A percentile compares a stretch with the other conserved stretches of the same genome.
These are phyloP conservation scores for Aulostomus chinensis DNA, from an alignment of 2,797 vertebrate species.

Conservation along the genomic window DNA sequence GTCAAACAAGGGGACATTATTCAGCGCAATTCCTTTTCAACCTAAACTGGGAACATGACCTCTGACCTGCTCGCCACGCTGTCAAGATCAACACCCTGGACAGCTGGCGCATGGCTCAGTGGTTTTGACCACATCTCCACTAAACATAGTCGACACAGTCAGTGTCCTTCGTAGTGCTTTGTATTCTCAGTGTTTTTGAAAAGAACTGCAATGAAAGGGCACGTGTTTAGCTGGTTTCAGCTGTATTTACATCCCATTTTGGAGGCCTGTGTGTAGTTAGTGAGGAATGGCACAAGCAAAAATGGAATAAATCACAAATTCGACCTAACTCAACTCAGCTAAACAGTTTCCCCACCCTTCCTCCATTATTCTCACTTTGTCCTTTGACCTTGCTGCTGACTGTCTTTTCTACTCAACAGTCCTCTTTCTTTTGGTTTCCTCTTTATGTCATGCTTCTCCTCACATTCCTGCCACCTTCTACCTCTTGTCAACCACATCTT, in stretches of 20 bases:
- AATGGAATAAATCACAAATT: conserved; percentile 56
- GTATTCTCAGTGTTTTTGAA: conserved; percentile 17
- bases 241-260: conserved; percentile 38
- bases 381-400: conserved; percentile 42
- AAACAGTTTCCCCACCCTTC: conserved; percentile 9
- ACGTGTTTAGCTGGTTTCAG: conserved; percentile 29
- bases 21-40: conserved; percentile 36
- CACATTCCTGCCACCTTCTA: not conserved
- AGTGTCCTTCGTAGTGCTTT: conserved; percentile 14
- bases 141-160: conserved; percentile 41
- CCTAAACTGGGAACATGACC: conserved; percentile 63
- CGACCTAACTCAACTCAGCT: not conserved
- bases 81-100: conserved; percentile 68
- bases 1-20: conserved; percentile 45
- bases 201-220: conserved; percentile 4
- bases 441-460: conserved; percentile 20
- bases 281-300: conserved; percentile 50
- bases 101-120: conserved; percentile 49
- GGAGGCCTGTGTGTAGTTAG: conserved; percentile 49
- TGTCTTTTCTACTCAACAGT: conserved; percentile 3
- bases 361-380: conserved; percentile 27
- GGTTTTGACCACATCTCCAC: conserved; percentile 43
- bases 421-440: not conserved
- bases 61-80: conserved; percentile 55
- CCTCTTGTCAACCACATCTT: not conserved